Percentiles rank a stretch among this genome's conserved stretches.
Conservation (phyloP, 2,113 vertebrate genomes). For the Numida meleagris region DNA sequence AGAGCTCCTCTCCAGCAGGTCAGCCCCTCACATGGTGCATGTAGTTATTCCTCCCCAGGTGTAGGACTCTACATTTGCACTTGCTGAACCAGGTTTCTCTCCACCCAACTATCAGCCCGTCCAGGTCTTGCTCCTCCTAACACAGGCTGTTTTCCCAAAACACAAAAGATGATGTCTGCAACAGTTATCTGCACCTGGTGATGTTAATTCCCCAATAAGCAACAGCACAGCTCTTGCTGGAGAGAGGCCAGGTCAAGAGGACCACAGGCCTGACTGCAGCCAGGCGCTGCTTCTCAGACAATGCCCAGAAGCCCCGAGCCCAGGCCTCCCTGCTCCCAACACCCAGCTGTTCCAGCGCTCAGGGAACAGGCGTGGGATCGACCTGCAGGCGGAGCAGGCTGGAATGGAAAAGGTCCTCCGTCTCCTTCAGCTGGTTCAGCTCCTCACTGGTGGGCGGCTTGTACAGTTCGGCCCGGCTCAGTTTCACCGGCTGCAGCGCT, state of each 20-base stretch:
- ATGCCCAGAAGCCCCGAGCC: rapidly evolving
- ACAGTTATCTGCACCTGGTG: rapidly evolving
- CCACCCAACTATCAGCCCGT: too few species aligned
- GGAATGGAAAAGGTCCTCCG: slow-evolving; percentile 92
- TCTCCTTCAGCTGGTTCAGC: slow-evolving; percentile 90
- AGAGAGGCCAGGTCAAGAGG: rapidly evolving
- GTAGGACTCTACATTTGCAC: too few species aligned
- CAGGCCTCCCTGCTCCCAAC: background rate
- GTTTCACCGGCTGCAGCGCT: slow-evolving; percentile 79
- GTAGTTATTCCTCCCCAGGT: too few species aligned
- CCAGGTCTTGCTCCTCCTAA: background rate
- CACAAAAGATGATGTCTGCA: background rate
- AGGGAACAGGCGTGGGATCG: background rate
- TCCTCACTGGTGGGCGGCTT: slow-evolving; percentile 91
- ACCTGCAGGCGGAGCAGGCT: slow-evolving; percentile 94
- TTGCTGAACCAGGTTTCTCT: too few species aligned
- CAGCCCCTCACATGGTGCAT: too few species aligned
- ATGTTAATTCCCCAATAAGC: background rate
- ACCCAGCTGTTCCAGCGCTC: too few species aligned
- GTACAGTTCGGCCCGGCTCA: slow-evolving; percentile 87
- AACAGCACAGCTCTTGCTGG: background rate
- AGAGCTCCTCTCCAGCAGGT: too few species aligned
- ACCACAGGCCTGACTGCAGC: background rate
- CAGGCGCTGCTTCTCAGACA: rapidly evolving
- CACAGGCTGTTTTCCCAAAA: background rate